Conservation (phyloP, 35 echinoderm and acorn worm genomes). For the Ophioderma brevispina region DNA sequence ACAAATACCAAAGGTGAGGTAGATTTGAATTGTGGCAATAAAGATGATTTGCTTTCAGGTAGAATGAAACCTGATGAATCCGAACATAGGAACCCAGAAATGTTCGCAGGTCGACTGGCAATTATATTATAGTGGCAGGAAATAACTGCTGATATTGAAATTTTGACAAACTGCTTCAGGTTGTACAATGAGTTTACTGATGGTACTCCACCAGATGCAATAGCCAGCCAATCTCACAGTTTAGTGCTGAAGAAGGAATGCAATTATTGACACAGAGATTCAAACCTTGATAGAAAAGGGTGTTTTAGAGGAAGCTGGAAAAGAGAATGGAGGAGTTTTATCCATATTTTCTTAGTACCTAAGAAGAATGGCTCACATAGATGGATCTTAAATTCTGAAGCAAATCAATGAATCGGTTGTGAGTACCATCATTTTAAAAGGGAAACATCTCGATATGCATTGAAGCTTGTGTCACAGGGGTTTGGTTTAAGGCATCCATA, state of each 20-base stretch:
- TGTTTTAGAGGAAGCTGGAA: background rate
- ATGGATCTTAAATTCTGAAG: conserved; percentile 45
- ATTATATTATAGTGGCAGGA: no score
- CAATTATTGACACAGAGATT: background rate
- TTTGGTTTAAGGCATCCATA: conserved; percentile 36
- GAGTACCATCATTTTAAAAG: conserved; percentile 49
- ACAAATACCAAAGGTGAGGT: no score
- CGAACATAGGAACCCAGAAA: no score
- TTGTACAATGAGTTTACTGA: no score
- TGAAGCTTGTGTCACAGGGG: background rate
- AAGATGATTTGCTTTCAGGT: no score
- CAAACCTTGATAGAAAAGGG: background rate
- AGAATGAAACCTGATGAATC: no score
- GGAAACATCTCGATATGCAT: conserved; percentile 28
- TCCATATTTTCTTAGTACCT: background rate
- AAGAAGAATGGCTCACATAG: conserved; percentile 33
- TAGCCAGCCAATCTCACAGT: no score
- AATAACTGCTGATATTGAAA: no score
- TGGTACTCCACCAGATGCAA: no score
- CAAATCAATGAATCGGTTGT: conserved; percentile 41
- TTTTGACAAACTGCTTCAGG: no score
- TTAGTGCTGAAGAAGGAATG: background rate
- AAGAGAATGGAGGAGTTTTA: background rate
- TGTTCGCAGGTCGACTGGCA: no score
- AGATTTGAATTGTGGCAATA: no score